phyloP scores from a whole-genome alignment of 2,113 vertebrate genomes.

The Prinia subflava region DNA sequence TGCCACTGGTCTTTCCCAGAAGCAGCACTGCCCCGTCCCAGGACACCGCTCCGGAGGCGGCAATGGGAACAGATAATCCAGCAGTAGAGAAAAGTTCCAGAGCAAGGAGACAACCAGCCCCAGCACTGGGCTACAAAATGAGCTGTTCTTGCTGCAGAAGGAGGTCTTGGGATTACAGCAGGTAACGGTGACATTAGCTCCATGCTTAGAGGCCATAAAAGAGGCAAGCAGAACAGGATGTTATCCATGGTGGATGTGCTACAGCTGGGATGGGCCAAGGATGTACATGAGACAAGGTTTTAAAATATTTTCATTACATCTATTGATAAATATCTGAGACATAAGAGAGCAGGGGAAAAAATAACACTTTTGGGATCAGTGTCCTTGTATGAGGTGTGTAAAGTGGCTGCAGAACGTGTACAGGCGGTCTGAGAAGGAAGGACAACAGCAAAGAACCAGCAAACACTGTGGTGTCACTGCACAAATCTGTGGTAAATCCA shows the following conservation, averaged over 20 bases:
- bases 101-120: background rate
- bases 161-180: background rate
- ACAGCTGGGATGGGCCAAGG: background rate
- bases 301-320: background rate
- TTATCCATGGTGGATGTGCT: background rate
- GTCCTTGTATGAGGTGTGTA: background rate
- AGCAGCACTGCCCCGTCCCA: background rate
- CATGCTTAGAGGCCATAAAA: background rate
- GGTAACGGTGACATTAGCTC: background rate
- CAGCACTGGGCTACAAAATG: background rate
- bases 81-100: fast-evolving
- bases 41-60: background rate
- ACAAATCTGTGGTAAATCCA: background rate
- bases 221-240: background rate
- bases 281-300: background rate
- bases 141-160: background rate
- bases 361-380: fast-evolving
- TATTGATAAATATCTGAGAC: background rate
- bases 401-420: background rate
- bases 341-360: background rate
- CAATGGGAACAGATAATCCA: background rate
- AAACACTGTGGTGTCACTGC: background rate
- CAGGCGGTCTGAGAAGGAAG: background rate
- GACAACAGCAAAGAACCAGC: background rate
- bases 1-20: background rate